Percentiles rank a stretch among this genome's conserved stretches.
These are phyloP conservation scores for Xenopus petersii DNA, from an alignment of 2,797 vertebrate species.

Conservation along the genomic window DNA sequence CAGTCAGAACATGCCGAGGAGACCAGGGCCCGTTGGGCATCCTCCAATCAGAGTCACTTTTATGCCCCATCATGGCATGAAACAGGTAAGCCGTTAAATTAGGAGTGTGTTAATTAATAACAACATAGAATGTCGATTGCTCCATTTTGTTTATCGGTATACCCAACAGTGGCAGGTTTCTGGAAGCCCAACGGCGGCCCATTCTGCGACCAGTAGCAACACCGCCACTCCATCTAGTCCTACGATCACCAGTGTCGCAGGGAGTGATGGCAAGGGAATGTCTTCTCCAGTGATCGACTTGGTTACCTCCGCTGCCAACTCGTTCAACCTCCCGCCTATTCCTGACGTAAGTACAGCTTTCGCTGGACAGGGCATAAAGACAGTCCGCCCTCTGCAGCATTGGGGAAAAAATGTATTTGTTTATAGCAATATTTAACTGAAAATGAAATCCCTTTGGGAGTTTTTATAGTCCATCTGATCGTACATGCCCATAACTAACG, in stretches of 20 bases:
- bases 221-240: conserved; percentile 70
- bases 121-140: not conserved
- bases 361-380: too few relatives aligned
- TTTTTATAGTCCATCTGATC: too few relatives aligned
- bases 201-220: conserved; percentile 59
- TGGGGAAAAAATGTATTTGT: too few relatives aligned
- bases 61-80: conserved; percentile 73
- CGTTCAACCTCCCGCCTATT: conserved; percentile 72
- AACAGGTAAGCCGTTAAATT: conserved; percentile 61
- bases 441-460: too few relatives aligned
- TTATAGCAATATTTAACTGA: too few relatives aligned
- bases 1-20: conserved; percentile 59
- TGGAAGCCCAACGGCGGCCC: conserved; percentile 53
- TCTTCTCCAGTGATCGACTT: conserved; percentile 67
- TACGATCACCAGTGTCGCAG: conserved; percentile 67
- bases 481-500: too few relatives aligned
- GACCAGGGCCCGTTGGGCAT: conserved; percentile 48
- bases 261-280: conserved; percentile 62
- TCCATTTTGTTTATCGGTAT: not conserved
- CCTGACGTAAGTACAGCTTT: conserved; percentile 68
- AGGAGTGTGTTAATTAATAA: not conserved
- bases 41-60: conserved; percentile 69
- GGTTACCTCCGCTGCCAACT: conserved; percentile 66
- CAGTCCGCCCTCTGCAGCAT: too few relatives aligned
- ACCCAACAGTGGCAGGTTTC: conserved; percentile 68